These are phyloP conservation scores for Hydrotaea cyrtoneurina DNA, from an alignment of 2,888 invertebrate genomes.

Conservation along the genomic window DNA sequence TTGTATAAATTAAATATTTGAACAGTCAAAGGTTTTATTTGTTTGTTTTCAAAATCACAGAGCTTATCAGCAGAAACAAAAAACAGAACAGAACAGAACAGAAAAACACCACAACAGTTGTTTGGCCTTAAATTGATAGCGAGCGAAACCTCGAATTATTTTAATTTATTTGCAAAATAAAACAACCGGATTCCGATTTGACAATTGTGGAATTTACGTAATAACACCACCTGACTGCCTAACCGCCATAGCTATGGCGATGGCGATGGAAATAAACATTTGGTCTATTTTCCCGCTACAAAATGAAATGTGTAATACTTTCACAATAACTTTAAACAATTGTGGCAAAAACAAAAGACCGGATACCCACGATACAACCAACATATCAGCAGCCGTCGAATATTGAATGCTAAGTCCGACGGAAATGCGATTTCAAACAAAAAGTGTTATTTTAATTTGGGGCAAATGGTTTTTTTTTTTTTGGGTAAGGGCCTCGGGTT, in stretches of 20 bases:
- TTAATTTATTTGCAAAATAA: neutral
- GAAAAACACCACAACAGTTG: no score
- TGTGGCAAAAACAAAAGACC: neutral
- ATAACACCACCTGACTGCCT: neutral
- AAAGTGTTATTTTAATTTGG: no score
- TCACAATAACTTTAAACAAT: neutral
- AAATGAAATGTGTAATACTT: neutral
- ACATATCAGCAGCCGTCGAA: no score
- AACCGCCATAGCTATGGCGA: neutral
- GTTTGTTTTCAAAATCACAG: neutral
- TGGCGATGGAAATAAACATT: neutral
- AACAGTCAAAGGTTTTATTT: neutral
- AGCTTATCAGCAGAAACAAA: neutral
- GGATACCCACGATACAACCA: no score
- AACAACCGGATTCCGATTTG: neutral
- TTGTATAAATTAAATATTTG: neutral
- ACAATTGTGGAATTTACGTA: neutral
- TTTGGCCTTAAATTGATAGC: neutral
- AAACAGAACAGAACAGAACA: no score
- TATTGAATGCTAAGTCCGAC: no score
- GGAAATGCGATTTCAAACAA: no score
- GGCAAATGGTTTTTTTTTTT: no score
- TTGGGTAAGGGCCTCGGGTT: no score
- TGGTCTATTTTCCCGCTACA: neutral
- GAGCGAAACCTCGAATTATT: neutral